Evolutionary conservation across 1,140 invertebrate species (phyloP).

Genomic region (Zophobas atratus): DNA sequence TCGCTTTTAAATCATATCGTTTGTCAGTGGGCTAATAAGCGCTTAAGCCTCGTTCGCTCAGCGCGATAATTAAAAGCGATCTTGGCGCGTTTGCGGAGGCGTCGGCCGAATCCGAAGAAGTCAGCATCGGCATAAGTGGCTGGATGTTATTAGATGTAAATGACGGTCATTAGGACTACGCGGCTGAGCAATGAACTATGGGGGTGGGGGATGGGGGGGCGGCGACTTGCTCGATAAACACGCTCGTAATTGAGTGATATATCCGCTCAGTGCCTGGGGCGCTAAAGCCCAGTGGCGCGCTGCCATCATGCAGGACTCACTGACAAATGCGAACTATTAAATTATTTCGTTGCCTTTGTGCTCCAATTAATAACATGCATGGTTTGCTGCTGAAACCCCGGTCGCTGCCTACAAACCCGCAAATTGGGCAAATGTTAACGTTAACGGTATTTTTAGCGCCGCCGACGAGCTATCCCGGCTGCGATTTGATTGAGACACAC

Average conservation of each 20-base stretch:
- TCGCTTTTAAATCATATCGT: conserved; percentile 42
- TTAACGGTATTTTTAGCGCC: conserved; percentile 50
- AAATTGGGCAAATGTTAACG: conserved; percentile 43
- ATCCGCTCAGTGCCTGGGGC: conserved; percentile 52
- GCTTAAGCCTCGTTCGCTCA: background rate
- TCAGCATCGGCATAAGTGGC: conserved; percentile 48
- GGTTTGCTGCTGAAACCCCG: conserved; percentile 30
- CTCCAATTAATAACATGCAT: conserved; percentile 41
- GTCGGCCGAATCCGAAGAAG: background rate
- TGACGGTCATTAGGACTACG: conserved; percentile 57
- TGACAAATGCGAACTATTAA: conserved; percentile 40
- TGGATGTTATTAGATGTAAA: conserved; percentile 58
- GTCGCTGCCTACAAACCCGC: conserved; percentile 4
- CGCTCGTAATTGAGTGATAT: conserved; percentile 61
- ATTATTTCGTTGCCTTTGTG: conserved; percentile 43
- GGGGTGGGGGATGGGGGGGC: conserved; percentile 30
- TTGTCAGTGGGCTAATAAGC: conserved; percentile 39
- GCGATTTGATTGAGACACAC: conserved; percentile 15
- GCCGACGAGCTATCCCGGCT: background rate
- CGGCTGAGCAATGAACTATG: conserved; percentile 46
- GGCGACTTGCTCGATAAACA: conserved; percentile 58
- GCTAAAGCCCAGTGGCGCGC: conserved; percentile 42
- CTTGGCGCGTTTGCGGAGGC: conserved; percentile 3
- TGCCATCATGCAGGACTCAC: conserved; percentile 46
- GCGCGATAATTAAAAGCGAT: conserved; percentile 35